phyloP scores from a whole-genome alignment of 2,888 invertebrate genomes.

The Ctena decussata region DNA sequence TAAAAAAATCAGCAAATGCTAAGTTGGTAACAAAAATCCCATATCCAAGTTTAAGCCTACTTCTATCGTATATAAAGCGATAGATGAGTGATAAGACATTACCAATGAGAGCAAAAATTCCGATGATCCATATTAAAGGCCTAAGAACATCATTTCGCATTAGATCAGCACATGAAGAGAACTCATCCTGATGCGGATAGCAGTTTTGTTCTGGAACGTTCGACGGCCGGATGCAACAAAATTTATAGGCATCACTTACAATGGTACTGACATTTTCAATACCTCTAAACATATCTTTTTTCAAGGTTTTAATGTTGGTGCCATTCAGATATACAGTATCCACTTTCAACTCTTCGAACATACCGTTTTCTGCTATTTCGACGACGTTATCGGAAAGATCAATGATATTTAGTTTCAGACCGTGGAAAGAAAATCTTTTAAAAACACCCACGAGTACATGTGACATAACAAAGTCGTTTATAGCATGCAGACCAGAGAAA shows the following conservation, averaged over 20 bases:
- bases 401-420: neutral
- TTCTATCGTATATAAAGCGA: conserved; percentile 10
- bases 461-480: neutral
- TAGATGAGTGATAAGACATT: conserved; percentile 58
- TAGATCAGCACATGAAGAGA: conserved; percentile 66
- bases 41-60: neutral
- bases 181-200: conserved; percentile 62
- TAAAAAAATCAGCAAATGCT: conserved; percentile 5
- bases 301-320: neutral
- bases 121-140: conserved; percentile 64
- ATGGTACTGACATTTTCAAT: neutral
- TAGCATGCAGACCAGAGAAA: neutral
- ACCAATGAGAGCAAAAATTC: conserved; percentile 58
- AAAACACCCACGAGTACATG: neutral
- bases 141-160: conserved; percentile 45
- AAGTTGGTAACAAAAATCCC: neutral
- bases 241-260: neutral
- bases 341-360: neutral
- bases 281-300: neutral
- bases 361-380: neutral
- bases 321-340: neutral
- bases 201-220: conserved; percentile 17
- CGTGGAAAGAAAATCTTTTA: neutral
- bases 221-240: neutral
- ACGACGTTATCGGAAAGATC: neutral